phyloP scores from a whole-genome alignment of 2,888 invertebrate species.

The Stenotaenia linearis region DNA sequence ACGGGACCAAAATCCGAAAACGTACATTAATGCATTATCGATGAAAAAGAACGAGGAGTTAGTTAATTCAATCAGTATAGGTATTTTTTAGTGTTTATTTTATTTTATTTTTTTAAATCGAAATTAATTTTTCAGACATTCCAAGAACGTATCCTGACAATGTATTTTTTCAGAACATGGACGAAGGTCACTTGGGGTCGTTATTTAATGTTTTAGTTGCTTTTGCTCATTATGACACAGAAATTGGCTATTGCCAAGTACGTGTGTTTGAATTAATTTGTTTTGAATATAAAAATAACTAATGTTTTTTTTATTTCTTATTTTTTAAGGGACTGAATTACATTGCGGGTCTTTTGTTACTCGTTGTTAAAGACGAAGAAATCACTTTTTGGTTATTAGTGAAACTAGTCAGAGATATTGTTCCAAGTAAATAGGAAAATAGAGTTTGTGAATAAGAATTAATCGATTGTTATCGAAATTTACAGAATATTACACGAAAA shows the following conservation, averaged over 20 bases:
- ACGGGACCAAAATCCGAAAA: constrained; percentile 51
- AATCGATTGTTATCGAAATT: constrained; percentile 33
- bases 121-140: constrained; percentile 57
- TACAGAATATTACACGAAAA: constrained; percentile 72
- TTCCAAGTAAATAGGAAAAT: constrained; percentile 58
- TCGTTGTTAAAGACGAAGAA: constrained; percentile 84
- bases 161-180: constrained; percentile 73
- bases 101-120: too few species aligned
- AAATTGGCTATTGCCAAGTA: constrained; percentile 83
- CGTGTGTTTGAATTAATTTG: too few species aligned
- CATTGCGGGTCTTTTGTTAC: constrained; percentile 75
- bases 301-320: too few species aligned
- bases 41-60: constrained; percentile 64
- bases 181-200: constrained; percentile 66
- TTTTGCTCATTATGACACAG: constrained; percentile 79
- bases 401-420: constrained; percentile 74
- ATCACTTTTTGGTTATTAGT: constrained; percentile 88
- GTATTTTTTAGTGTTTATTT: constrained; percentile 35
- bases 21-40: constrained; percentile 57
- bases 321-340: constrained; percentile 75
- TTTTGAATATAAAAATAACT: too few species aligned
- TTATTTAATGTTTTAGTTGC: constrained; percentile 80
- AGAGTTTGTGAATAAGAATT: too few species aligned
- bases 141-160: constrained; percentile 94
- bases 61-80: constrained; percentile 72